These are phyloP conservation scores for Eudyptes chrysolophus DNA, from an alignment of 2,113 vertebrate species.

Conservation along the genomic window DNA sequence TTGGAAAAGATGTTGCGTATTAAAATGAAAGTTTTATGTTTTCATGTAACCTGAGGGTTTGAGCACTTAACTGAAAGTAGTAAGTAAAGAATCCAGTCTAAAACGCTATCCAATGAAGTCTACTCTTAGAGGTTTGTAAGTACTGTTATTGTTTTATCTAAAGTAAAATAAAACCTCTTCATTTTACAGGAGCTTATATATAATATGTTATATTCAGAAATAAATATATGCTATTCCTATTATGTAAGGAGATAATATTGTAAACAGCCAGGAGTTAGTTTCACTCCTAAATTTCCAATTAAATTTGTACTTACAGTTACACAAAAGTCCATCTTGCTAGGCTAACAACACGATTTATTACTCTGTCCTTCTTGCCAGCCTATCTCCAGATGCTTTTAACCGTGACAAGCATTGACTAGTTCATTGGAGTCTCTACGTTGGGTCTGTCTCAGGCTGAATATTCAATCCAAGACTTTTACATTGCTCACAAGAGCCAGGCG, in stretches of 20 bases:
- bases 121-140: neutral
- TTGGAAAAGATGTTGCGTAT: neutral
- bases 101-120: neutral
- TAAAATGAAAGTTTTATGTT: neutral
- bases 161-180: neutral
- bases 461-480: no score
- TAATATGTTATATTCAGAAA: neutral
- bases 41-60: neutral
- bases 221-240: neutral
- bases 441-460: no score
- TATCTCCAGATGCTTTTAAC: no score
- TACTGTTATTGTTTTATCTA: neutral
- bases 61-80: neutral
- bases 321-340: no score
- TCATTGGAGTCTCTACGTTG: no score
- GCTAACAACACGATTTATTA: no score
- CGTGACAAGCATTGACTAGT: no score
- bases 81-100: neutral
- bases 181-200: neutral
- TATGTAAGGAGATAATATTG: neutral
- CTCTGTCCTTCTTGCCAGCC: no score
- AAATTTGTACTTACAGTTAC: neutral
- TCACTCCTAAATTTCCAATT: neutral
- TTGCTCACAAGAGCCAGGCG: no score
- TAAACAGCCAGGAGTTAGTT: neutral